Conservation (phyloP, 2,888 invertebrate genomes). For the Copidosoma aretas region DNA sequence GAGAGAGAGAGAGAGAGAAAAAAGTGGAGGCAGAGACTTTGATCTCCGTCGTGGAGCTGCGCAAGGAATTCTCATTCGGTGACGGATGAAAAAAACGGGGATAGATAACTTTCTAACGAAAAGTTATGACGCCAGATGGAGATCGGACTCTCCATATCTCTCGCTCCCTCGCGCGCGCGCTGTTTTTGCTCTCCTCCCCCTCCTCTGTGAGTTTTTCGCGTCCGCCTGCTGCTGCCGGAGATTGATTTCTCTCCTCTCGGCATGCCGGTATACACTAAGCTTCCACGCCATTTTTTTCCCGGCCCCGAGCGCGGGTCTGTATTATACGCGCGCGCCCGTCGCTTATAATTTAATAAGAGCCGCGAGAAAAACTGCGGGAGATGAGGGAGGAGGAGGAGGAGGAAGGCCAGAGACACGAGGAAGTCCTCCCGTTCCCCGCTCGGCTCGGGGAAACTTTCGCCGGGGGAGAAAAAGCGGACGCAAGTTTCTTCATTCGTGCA, state of each 20-base stretch:
- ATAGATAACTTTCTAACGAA: constrained; percentile 39
- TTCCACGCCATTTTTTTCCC: constrained; percentile 18
- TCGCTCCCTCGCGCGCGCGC: neutral
- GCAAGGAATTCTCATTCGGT: constrained; percentile 8
- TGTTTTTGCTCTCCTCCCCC: neutral
- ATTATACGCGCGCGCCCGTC: constrained; percentile 21
- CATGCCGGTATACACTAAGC: no score
- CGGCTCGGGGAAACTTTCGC: no score
- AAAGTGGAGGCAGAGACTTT: no score
- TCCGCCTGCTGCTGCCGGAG: constrained; percentile 21
- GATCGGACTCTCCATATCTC: constrained; percentile 16
- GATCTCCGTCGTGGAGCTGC: no score
- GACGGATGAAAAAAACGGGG: constrained; percentile 31
- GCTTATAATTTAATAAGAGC: constrained; percentile 40
- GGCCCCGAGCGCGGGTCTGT: constrained; percentile 14
- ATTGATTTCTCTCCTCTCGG: constrained; percentile 37
- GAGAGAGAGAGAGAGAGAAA: neutral
- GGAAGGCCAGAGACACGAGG: neutral
- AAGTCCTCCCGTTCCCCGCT: neutral
- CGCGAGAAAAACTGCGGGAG: neutral
- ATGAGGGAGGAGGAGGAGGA: neutral
- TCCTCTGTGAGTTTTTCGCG: constrained; percentile 26
- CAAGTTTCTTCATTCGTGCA: constrained; percentile 40
- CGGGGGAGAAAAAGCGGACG: constrained; percentile 29
- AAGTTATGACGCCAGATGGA: constrained; percentile 36